Evolutionary conservation across 2,888 invertebrate species (phyloP), one percentile per base, ranked within the genome.

Genomic region (Drosophila infuscata): DNA sequence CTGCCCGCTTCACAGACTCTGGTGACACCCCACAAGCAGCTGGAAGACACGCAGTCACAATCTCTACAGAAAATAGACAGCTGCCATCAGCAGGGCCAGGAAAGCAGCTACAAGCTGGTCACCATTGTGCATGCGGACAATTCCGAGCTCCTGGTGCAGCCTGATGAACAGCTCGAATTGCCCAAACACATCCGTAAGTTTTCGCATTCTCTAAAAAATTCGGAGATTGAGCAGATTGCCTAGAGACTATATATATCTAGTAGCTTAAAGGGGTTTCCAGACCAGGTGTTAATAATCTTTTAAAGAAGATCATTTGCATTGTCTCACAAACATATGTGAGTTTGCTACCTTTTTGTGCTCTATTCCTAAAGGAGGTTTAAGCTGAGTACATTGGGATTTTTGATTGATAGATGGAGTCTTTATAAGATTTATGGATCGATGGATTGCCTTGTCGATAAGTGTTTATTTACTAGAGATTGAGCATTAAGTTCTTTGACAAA

Each of bases 181-280:
- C 82, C 91, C 11, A 77, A 65, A 17, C 69, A 64, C 17, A 35
- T 87, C 6, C 83, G 91, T 91, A 52, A 83, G 88, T 30, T 30
- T 30, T 7, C 11, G 17, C 17, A 1, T 11, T 49, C 9, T 6
- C 36, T 36, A 17, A 36, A 36, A 17, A 1, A 1, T 2, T 0
- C 17, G 15, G 15, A 36, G 6, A 36, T 17, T 36, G 36, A 7
- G 6, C 41, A n/a, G 41, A 17, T 41, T 8, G 17, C 1, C 17
- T 1, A 35, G 12, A 12, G 35, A 8, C 17, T 8, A 17, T 38
- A 17, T 38, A 38, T n/a, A n/a, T 30, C 6, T 30, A 30, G 30
- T 30, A 30, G 30, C 30, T 30, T 30, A 30, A 30, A 30, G 30
- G 30, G 30, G 30, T 30, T 30, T 3, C 30, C 2, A 30, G 30